phyloP scores from a whole-genome alignment of 2,888 invertebrate genomes.

The Amblyjoppa fuscipennis region DNA sequence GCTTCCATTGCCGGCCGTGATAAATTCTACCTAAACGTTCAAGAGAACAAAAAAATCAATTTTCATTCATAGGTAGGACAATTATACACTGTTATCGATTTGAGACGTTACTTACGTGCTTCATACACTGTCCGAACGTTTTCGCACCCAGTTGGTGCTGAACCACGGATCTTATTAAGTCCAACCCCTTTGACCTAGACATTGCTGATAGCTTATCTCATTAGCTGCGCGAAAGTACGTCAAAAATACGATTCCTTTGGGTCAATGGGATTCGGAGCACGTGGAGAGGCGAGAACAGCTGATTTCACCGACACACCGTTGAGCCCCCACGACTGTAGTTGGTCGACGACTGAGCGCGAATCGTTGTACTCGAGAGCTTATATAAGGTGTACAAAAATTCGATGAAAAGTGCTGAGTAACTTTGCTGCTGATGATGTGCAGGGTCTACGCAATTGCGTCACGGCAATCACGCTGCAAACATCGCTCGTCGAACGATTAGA shows the following conservation, averaged over 20 bases:
- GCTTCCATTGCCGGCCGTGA: conserved; percentile 89
- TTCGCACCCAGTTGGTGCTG: conserved; percentile 80
- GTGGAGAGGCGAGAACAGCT: conserved; percentile 11
- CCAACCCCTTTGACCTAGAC: conserved; percentile 77
- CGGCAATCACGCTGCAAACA: not conserved
- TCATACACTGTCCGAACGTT: conserved; percentile 85
- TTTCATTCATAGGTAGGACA: not conserved
- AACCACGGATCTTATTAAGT: conserved; percentile 83
- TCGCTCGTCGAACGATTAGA: not conserved
- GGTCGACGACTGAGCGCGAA: conserved; percentile 5
- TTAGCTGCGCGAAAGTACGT: not conserved
- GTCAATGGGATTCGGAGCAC: conserved; percentile 12
- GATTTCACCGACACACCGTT: not conserved
- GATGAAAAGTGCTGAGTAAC: conserved; percentile 9
- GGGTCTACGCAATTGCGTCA: conserved; percentile 11
- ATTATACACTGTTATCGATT: not conserved
- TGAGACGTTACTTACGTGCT: conserved; percentile 83
- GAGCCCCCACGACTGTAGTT: not conserved
- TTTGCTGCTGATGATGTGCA: not conserved
- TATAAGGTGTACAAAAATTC: not conserved
- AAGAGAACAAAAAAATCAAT: conserved; percentile 82
- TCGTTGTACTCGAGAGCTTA: not conserved
- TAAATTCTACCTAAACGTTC: conserved; percentile 84
- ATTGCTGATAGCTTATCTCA: conserved; percentile 21
- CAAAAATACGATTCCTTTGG: not conserved